Percentiles rank a stretch among this genome's conserved stretches.
phyloP scores from a whole-genome alignment of 1,140 invertebrate genomes.

The Lordiphosa mommai region DNA sequence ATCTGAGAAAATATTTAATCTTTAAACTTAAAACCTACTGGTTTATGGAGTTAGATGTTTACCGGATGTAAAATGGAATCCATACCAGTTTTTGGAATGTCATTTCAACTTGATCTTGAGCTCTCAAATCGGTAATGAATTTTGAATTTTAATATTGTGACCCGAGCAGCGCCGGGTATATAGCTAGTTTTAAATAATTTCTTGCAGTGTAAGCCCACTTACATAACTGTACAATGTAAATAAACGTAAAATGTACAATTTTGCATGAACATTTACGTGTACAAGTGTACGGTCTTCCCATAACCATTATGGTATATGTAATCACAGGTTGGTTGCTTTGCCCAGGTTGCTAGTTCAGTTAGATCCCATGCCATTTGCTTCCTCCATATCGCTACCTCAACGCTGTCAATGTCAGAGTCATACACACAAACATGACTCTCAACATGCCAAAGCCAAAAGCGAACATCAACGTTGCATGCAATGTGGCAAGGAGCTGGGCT shows the following conservation, averaged over 20 bases:
- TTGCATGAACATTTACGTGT: conserved; percentile 16
- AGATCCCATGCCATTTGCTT: background rate
- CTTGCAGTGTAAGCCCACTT: conserved; percentile 39
- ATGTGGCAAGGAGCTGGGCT: conserved; percentile 10
- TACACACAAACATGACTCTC: conserved; percentile 48
- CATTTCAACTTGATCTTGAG: no score
- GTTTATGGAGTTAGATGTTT: no score
- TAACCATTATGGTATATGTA: conserved; percentile 37
- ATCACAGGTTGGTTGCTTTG: conserved; percentile 25
- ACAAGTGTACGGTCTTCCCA: background rate
- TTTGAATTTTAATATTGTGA: no score
- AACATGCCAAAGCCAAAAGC: conserved; percentile 61
- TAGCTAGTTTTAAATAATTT: no score
- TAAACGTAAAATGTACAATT: conserved; percentile 61
- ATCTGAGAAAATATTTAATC: no score
- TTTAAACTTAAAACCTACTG: no score
- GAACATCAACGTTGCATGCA: conserved; percentile 36
- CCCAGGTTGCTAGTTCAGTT: background rate
- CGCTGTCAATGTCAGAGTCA: conserved; percentile 73
- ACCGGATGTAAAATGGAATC: no score
- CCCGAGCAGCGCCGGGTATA: no score
- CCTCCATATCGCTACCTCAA: conserved; percentile 33
- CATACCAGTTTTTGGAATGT: no score
- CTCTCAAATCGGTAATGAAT: no score
- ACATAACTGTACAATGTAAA: conserved; percentile 62